These are phyloP conservation scores for Dioctria rufipes DNA, from an alignment of 2,888 invertebrate genomes.

Conservation along the genomic window DNA sequence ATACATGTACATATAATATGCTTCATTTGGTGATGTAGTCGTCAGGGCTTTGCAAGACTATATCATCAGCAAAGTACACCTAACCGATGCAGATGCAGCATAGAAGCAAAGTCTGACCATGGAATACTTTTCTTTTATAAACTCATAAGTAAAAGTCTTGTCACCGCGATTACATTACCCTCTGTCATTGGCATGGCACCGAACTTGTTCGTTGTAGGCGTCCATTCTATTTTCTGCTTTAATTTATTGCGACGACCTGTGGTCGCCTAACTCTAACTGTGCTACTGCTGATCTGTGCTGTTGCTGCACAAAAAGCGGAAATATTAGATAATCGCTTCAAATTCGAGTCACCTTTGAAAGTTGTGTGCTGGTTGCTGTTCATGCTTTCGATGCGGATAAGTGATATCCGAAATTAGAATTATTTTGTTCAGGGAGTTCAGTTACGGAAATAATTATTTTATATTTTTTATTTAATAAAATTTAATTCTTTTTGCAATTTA, in stretches of 20 bases:
- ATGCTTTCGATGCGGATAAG: too few species aligned
- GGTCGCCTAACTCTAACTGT: neutral
- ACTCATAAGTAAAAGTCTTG: constrained; percentile 36
- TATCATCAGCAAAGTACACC: neutral
- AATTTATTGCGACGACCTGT: constrained; percentile 36
- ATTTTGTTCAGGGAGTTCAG: too few species aligned
- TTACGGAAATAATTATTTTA: too few species aligned
- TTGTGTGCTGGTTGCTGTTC: neutral
- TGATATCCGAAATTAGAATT: too few species aligned
- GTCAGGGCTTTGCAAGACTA: neutral
- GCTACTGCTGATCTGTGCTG: neutral
- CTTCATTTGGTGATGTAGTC: neutral
- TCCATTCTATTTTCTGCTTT: constrained; percentile 36
- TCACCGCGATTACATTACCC: constrained; percentile 23
- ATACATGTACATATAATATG: constrained; percentile 27
- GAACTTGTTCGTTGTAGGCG: neutral
- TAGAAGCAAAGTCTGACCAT: constrained; percentile 26
- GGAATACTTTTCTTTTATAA: constrained; percentile 40
- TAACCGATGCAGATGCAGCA: neutral
- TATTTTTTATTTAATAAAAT: too few species aligned
- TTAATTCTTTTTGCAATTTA: too few species aligned
- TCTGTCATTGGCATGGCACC: neutral
- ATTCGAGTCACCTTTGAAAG: constrained; percentile 4
- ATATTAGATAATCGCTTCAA: constrained; percentile 26
- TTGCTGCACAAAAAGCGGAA: constrained; percentile 32